These are phyloP conservation scores for Blastomussa wellsi DNA, from an alignment of 92 coral and sea anemone species.

Conservation along the genomic window DNA sequence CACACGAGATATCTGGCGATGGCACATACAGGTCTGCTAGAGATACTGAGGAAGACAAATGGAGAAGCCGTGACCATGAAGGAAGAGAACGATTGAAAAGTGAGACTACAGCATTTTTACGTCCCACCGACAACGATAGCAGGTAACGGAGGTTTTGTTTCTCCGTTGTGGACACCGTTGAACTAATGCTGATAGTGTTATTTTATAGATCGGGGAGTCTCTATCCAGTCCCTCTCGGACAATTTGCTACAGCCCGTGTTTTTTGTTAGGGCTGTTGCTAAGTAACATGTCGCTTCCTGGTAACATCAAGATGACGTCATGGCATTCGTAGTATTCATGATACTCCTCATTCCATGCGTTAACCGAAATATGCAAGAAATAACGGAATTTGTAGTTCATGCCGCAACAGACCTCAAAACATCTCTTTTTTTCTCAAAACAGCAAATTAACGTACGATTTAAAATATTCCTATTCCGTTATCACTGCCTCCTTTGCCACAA, in stretches of 20 bases:
- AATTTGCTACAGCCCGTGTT: no score
- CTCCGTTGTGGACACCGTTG: not conserved
- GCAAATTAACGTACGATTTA: no score
- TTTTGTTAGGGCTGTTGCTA: not conserved
- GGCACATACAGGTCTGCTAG: constrained; percentile 6
- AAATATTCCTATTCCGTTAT: no score
- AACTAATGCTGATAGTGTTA: no score
- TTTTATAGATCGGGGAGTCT: no score
- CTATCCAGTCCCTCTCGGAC: not conserved
- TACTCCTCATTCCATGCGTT: not conserved
- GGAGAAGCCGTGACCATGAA: constrained; percentile 23
- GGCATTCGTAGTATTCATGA: no score
- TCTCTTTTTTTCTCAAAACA: no score
- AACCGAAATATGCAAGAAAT: no score
- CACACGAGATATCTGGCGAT: constrained; percentile 4
- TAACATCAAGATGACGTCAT: not conserved
- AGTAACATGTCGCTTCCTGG: not conserved
- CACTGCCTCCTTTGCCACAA: no score
- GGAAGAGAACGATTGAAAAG: constrained; percentile 10
- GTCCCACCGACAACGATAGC: constrained; percentile 43
- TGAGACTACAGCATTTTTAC: constrained; percentile 34
- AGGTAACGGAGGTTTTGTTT: constrained; percentile 34
- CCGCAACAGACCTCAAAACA: no score
- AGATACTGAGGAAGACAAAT: constrained; percentile 19
- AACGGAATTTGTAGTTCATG: no score